These are phyloP conservation scores for Brachycybe producta DNA, from an alignment of 2,888 invertebrate genomes.

Conservation along the genomic window DNA sequence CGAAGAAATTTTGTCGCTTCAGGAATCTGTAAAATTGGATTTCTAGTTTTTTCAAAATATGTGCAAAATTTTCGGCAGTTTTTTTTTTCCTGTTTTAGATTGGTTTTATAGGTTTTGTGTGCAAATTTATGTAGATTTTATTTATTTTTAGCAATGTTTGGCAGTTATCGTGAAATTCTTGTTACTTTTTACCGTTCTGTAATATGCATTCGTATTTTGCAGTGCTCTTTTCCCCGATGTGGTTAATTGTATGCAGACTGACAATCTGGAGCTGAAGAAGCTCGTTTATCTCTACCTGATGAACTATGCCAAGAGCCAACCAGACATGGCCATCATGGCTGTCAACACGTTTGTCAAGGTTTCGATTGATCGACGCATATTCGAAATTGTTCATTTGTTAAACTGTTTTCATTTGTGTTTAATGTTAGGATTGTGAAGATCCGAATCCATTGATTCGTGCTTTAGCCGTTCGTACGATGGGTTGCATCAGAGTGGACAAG, in stretches of 20 bases:
- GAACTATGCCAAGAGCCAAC: conserved; percentile 99
- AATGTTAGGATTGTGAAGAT: conserved; percentile 89
- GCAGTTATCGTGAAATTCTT: conserved; percentile 10
- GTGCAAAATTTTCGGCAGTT: too few relatives aligned
- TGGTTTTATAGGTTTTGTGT: background rate
- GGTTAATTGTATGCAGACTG: conserved; percentile 99
- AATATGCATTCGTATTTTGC: conserved; percentile 2
- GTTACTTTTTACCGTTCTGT: conserved; percentile 2
- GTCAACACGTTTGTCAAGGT: conserved; percentile 99
- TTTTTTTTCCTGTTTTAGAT: too few relatives aligned
- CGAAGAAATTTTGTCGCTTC: background rate
- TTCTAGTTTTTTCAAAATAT: background rate
- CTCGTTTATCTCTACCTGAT: conserved; percentile 95
- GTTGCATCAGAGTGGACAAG: conserved; percentile 98
- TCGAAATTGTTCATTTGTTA: background rate
- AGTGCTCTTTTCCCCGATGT: conserved; percentile 88
- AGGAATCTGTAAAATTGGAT: too few relatives aligned
- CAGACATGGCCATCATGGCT: conserved; percentile 99
- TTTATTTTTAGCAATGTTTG: conserved; percentile 17
- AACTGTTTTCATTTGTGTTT: background rate
- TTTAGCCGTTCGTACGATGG: conserved; percentile 97
- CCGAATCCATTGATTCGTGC: conserved; percentile 97
- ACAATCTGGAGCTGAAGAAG: conserved; percentile 96
- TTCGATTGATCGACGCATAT: background rate
- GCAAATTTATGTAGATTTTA: background rate